A percentile compares a stretch with the other conserved stretches of the same genome.
Conservation (phyloP, 2,797 vertebrate species). For the Enteromius trimaculatus region DNA sequence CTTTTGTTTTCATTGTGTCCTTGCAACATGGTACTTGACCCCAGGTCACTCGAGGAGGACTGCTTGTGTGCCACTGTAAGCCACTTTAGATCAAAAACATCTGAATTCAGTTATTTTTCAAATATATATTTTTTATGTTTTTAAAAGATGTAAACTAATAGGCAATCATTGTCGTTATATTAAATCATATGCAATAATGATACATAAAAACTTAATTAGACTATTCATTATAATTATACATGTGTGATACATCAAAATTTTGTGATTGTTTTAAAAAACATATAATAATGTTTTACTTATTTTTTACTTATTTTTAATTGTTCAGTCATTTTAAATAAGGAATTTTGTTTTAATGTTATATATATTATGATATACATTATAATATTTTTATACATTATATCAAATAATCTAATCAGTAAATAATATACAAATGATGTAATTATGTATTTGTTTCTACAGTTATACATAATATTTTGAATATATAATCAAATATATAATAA, state of each 20-base stretch:
- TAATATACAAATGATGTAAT: not conserved
- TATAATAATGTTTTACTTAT: not conserved
- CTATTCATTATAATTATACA: not conserved
- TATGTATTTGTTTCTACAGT: not conserved
- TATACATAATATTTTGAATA: not conserved
- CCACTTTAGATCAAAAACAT: not conserved
- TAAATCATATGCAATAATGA: not conserved
- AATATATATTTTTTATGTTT: no score
- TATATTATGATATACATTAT: no score
- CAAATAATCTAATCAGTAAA: no score
- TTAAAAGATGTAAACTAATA: not conserved
- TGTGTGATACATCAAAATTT: not conserved
- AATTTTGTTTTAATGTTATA: not conserved
- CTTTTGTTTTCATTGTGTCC: not conserved
- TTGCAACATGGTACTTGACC: slow-evolving; percentile 28
- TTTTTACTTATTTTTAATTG: not conserved
- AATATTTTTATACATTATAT: no score
- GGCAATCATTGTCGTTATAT: not conserved
- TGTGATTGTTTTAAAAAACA: not conserved
- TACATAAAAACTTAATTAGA: not conserved
- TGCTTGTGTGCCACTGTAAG: no score
- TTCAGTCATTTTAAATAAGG: not conserved
- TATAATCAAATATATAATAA: not conserved
- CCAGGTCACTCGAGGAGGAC: not conserved
- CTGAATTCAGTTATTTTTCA: not conserved